Evolutionary conservation across 2,888 invertebrate genomes (phyloP).

Genomic region (Chymomyza amoena): DNA sequence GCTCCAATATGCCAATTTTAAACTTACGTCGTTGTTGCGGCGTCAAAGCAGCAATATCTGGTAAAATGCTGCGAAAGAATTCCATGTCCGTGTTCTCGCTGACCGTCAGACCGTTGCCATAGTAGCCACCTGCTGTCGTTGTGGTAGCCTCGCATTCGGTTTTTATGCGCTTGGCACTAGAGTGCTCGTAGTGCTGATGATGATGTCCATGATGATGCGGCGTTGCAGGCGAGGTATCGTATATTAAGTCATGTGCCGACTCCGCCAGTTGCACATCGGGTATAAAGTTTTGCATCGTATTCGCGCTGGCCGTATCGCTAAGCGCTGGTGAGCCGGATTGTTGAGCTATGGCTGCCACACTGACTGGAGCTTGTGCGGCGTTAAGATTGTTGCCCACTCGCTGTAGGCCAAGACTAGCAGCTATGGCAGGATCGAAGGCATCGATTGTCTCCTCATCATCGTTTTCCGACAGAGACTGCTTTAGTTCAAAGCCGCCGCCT

Average conservation of each 20-base stretch:
- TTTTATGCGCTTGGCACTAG: conserved; percentile 70
- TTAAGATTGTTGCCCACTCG: background rate
- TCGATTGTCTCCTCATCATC: conserved; percentile 77
- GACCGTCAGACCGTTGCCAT: conserved; percentile 48
- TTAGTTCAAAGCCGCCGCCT: conserved; percentile 60
- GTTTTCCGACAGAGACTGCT: conserved; percentile 75
- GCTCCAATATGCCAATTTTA: conserved; percentile 80
- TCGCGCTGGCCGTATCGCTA: conserved; percentile 76
- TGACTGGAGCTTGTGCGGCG: conserved; percentile 16
- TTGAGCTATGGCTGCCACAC: conserved; percentile 26
- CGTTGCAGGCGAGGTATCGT: conserved; percentile 43
- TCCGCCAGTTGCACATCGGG: conserved; percentile 74
- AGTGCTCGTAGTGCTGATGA: conserved; percentile 41
- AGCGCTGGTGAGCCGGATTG: conserved; percentile 55
- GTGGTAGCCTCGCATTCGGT: conserved; percentile 71
- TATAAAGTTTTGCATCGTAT: conserved; percentile 75
- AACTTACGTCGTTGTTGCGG: conserved; percentile 80
- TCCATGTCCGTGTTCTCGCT: conserved; percentile 76
- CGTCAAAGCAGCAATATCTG: conserved; percentile 80
- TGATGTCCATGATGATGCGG: conserved; percentile 33
- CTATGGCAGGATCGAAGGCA: conserved; percentile 72
- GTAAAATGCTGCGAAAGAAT: conserved; percentile 81
- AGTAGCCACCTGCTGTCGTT: conserved; percentile 35
- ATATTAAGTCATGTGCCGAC: conserved; percentile 53
- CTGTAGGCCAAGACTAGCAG: conserved; percentile 51